phyloP scores from a whole-genome alignment of 2,888 invertebrate genomes.

The Barypeithes pellucidus region DNA sequence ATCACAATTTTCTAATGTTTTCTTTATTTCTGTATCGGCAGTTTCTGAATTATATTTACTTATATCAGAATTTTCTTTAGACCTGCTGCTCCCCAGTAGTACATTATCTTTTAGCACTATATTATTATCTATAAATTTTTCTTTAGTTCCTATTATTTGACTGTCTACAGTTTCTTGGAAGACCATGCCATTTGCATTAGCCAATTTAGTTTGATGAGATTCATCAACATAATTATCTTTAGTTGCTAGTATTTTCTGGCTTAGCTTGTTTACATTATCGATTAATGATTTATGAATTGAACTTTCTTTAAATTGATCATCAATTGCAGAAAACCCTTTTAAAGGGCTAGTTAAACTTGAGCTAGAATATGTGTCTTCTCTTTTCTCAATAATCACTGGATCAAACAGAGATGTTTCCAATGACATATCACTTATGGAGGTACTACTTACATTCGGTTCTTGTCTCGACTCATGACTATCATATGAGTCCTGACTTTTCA shows the following conservation, averaged over 20 bases:
- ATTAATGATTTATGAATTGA: constrained; percentile 10
- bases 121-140: background rate
- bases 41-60: background rate
- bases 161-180: background rate
- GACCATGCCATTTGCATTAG: background rate
- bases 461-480: background rate
- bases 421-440: constrained; percentile 45
- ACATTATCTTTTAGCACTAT: background rate
- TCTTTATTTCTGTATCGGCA: background rate
- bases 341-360: constrained; percentile 13
- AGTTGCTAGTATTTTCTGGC: background rate
- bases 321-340: background rate
- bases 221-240: background rate
- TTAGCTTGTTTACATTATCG: background rate
- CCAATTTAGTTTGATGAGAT: background rate
- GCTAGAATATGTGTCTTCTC: background rate
- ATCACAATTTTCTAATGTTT: background rate
- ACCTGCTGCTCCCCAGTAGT: background rate
- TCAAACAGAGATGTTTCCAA: constrained; percentile 37
- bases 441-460: constrained; percentile 2
- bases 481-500: background rate
- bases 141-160: background rate
- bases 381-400: constrained; percentile 34
- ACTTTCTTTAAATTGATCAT: constrained; percentile 11
- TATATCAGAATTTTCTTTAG: background rate